Evolutionary conservation across 2,797 vertebrate species (phyloP), one percentile per base, ranked within the genome.

Genomic region (Loris lydekkerianus): DNA sequence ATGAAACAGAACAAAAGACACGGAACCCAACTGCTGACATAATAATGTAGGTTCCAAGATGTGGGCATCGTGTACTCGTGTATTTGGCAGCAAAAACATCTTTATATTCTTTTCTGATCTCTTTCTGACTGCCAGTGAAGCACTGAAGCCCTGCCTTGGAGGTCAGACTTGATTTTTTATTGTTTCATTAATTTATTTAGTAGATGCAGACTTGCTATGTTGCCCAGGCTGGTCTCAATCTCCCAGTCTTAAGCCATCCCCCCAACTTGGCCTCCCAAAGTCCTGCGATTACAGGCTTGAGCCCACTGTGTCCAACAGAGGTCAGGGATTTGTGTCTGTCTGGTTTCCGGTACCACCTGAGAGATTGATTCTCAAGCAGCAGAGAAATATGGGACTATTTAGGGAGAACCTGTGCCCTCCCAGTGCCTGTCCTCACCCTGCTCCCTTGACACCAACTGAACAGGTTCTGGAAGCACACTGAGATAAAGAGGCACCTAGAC

Each of bases 1-100:
- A 70, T 18, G 53, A 76, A 90, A 20, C 3, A 15, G 58, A 87
- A 75, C 29, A 46, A 37, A 75, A 56, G 20, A 23, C 65, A 40
- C 11, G 11, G 77, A 78, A 27, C 65, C 23, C 58, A 27, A 31
- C 7, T 2, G 34, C 69, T 63, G 69, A 56, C 2, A 43, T 34
- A n/a, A 43, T 31, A 25, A 31, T 0, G 4, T 63, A 40, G 56
- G 43, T 46, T 31, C 21, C 4, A 18, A 61, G 60, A 25, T 3
- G 29, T 1, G 17, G 49, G 27, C 21, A 3, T 27, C 18, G 0
- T 0, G 0, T 0, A 8, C 29, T 56, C 27, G 1, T 27, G 34
- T 7, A 25, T 77, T 94, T 5, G 72, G 40, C 40, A 0, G 11
- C 10, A 58, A 67, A 67, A 31, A 29, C 20, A 10, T 49, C 61